Percentiles rank a stretch among this genome's conserved stretches.
Conservation (phyloP, 2,797 vertebrate genomes). For the Coilia nasus region DNA sequence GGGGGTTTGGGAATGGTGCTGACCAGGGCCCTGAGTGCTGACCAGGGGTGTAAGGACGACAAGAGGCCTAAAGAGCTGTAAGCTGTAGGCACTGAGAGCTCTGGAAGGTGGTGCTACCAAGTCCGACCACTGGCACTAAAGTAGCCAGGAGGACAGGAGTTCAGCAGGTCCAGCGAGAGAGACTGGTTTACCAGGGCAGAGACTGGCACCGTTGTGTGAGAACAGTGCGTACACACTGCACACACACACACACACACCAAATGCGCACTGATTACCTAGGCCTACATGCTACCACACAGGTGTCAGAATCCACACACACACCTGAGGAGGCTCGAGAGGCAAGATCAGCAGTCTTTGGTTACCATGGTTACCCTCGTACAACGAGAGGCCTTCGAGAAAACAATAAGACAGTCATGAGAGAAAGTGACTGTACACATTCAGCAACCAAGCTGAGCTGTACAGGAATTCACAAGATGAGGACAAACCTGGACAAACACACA, state of each 20-base stretch:
- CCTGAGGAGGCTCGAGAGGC: background rate
- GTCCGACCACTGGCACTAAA: too few species aligned
- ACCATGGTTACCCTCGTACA: background rate
- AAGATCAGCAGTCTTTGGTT: background rate
- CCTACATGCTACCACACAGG: background rate
- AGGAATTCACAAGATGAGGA: constrained; percentile 2
- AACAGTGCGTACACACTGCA: background rate
- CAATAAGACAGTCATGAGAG: background rate
- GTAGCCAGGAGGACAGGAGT: too few species aligned
- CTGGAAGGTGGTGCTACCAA: too few species aligned
- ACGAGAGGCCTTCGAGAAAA: background rate
- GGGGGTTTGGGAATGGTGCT: too few species aligned
- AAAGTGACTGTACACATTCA: background rate
- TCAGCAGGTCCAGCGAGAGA: background rate
- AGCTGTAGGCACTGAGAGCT: too few species aligned
- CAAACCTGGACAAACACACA: background rate
- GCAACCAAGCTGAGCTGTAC: background rate
- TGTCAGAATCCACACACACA: constrained; percentile 8
- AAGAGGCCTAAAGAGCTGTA: too few species aligned
- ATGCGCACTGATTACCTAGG: background rate
- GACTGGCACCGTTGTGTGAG: background rate
- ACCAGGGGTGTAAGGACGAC: too few species aligned
- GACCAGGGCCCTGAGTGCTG: too few species aligned
- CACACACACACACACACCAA: constrained; percentile 15
- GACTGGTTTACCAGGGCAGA: background rate